phyloP scores from a whole-genome alignment of 2,797 vertebrate species.

The Hapalemur alaotrensis region DNA sequence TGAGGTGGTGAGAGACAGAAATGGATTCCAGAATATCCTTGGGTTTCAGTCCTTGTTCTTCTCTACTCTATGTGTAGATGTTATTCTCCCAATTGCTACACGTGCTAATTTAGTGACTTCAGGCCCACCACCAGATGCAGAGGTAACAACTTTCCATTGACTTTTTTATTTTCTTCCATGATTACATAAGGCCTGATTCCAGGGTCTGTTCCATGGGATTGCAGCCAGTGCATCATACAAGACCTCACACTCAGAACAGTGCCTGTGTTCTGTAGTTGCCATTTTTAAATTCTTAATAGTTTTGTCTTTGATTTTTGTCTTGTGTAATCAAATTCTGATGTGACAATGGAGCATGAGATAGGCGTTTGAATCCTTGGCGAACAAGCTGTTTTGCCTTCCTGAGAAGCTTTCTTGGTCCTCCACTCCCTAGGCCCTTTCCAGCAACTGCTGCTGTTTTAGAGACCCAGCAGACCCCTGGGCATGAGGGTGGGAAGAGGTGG shows the following conservation, averaged over 20 bases:
- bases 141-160: neutral
- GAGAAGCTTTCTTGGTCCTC: neutral
- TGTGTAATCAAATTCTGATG: neutral
- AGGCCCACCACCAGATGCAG: neutral
- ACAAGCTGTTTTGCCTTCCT: neutral
- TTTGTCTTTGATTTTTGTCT: neutral
- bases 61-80: neutral
- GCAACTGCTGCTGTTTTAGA: neutral
- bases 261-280: neutral
- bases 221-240: neutral
- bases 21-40: neutral
- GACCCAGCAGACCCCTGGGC: neutral
- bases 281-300: neutral
- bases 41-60: neutral
- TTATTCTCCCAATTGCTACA: neutral
- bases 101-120: neutral
- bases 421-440: neutral
- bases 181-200: neutral
- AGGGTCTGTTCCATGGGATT: neutral
- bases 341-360: neutral
- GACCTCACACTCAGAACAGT: neutral
- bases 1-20: neutral
- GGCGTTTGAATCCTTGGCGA: neutral
- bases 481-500: rapidly evolving
- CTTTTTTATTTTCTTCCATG: neutral